phyloP scores from a whole-genome alignment of 2,113 vertebrate genomes.

The Ancistrus triradiatus region DNA sequence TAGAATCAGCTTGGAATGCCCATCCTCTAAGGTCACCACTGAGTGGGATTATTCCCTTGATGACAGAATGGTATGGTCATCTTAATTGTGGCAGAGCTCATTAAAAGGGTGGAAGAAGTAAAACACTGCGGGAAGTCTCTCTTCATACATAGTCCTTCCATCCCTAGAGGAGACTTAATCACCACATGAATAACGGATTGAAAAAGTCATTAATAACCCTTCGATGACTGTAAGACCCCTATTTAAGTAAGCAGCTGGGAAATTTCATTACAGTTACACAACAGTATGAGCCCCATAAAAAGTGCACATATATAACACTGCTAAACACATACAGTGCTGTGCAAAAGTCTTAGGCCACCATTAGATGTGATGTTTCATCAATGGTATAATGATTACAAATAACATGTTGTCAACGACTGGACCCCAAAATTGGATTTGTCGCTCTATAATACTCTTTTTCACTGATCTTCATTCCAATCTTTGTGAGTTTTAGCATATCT shows the following conservation, averaged over 20 bases:
- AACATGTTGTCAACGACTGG: too few species aligned
- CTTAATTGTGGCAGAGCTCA: slow-evolving; percentile 22
- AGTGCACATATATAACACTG: too few species aligned
- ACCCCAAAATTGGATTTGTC: too few species aligned
- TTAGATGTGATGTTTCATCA: too few species aligned
- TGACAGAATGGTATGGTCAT: neutral
- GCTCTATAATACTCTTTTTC: too few species aligned
- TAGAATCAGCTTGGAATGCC: neutral
- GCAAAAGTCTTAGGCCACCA: too few species aligned
- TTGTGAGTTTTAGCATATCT: too few species aligned
- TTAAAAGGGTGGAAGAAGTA: slow-evolving; percentile 16
- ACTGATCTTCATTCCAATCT: too few species aligned
- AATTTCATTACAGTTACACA: too few species aligned
- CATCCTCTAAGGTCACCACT: neutral
- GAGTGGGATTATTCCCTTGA: slow-evolving; percentile 11
- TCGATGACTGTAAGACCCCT: slow-evolving; percentile 20
- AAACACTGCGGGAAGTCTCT: slow-evolving; percentile 18
- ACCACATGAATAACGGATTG: slow-evolving; percentile 16
- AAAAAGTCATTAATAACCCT: slow-evolving; percentile 37
- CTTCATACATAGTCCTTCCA: slow-evolving; percentile 19
- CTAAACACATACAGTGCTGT: too few species aligned
- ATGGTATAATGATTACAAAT: too few species aligned
- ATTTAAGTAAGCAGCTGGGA: slow-evolving; percentile 29
- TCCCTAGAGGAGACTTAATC: slow-evolving; percentile 32
- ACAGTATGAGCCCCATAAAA: too few species aligned